These are phyloP conservation scores for Cariama cristata DNA, from an alignment of 2,113 vertebrate species.

Conservation along the genomic window DNA sequence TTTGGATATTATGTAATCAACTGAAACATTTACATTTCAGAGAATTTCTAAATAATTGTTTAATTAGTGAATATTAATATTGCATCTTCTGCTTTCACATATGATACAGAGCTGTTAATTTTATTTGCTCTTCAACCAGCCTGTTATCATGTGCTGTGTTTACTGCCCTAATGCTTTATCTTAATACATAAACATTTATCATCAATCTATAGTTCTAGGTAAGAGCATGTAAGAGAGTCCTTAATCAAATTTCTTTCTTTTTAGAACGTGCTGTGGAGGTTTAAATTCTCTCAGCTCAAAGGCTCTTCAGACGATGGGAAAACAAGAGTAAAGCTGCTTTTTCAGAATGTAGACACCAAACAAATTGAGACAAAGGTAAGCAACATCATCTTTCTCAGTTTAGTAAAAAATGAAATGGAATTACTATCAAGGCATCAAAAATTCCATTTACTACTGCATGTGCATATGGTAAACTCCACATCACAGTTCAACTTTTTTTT, in stretches of 20 bases:
- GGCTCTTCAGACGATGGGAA: slow-evolving; percentile 95
- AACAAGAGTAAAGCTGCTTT: slow-evolving; percentile 90
- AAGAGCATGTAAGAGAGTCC: not conserved
- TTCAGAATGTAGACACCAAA: slow-evolving; percentile 89
- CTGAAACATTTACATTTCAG: not conserved
- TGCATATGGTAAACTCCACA: not conserved
- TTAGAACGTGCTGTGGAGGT: slow-evolving; percentile 88
- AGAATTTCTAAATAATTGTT: not conserved
- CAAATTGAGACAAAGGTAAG: slow-evolving; percentile 95
- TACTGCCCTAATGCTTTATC: not conserved
- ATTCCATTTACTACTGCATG: not conserved
- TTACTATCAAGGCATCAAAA: not conserved
- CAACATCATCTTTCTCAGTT: not conserved
- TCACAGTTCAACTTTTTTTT: not conserved
- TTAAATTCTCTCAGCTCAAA: slow-evolving; percentile 96
- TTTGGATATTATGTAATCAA: not conserved
- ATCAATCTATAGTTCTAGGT: not conserved
- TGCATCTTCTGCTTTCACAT: not conserved
- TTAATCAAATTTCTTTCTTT: slow-evolving; percentile 19
- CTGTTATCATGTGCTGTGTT: not conserved
- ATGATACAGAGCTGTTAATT: not conserved
- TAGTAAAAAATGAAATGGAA: not conserved
- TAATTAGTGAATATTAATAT: not conserved
- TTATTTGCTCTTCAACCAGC: not conserved
- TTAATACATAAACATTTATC: not conserved